Evolutionary conservation across 2,113 vertebrate species (phyloP).

Genomic region (Naja naja): DNA sequence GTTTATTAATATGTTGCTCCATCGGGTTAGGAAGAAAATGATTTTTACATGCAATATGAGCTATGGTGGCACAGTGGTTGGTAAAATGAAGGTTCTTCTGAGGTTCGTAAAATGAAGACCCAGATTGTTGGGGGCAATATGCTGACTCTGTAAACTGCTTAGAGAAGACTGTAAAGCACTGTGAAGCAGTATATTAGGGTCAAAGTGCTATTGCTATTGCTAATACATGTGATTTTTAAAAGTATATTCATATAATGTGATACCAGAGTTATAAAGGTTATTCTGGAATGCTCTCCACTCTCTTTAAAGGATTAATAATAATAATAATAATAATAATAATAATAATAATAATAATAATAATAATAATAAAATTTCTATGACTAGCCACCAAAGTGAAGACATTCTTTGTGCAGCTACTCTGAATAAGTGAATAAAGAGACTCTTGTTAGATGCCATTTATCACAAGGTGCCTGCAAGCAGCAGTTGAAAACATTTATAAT

Average conservation of each 20-base stretch:
- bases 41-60: neutral
- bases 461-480: neutral
- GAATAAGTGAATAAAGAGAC: neutral
- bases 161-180: neutral
- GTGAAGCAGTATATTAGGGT: neutral
- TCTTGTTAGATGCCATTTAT: neutral
- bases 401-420: neutral
- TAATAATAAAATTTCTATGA: neutral
- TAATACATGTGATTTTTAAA: neutral
- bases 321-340: too few species aligned
- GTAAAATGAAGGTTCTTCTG: neutral
- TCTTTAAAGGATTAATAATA: too few species aligned
- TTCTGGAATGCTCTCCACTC: neutral
- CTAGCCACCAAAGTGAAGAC: neutral
- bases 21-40: neutral
- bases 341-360: too few species aligned
- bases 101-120: neutral
- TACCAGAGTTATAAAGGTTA: neutral
- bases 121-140: neutral
- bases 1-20: neutral
- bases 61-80: neutral
- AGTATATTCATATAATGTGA: neutral
- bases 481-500: neutral
- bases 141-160: neutral
- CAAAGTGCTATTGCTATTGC: neutral